These are phyloP conservation scores for Petroica traversi DNA, from an alignment of 2,113 vertebrate genomes.

Conservation along the genomic window DNA sequence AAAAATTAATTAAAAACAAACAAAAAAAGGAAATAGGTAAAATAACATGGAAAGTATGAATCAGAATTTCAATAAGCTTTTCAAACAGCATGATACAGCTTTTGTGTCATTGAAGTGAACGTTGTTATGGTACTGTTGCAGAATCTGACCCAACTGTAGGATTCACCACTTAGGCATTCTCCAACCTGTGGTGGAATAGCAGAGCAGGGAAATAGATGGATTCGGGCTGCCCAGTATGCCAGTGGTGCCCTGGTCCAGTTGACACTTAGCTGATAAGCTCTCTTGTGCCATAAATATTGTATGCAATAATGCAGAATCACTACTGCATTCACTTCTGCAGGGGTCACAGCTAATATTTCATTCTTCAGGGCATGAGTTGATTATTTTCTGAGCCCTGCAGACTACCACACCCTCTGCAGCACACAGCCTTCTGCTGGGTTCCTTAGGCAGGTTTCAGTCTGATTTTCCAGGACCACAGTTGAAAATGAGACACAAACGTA, in stretches of 20 bases:
- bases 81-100: not conserved
- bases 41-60: not conserved
- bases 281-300: no score
- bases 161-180: not conserved
- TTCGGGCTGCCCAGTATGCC: not conserved
- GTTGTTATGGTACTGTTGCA: not conserved
- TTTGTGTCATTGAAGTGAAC: not conserved
- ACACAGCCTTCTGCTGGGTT: no score
- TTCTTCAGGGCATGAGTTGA: no score
- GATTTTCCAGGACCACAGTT: not conserved
- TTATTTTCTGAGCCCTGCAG: no score
- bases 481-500: not conserved
- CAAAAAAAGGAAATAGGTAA: no score
- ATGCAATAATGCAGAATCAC: no score
- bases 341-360: no score
- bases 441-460: no score
- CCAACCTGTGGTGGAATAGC: not conserved
- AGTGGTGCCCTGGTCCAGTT: not conserved
- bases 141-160: not conserved
- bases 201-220: not conserved
- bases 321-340: no score
- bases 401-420: no score
- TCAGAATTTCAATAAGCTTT: not conserved
- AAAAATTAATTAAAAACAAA: not conserved
- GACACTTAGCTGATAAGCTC: not conserved